Conservation (phyloP, 2,113 vertebrate genomes). For the Pao palembangensis region DNA sequence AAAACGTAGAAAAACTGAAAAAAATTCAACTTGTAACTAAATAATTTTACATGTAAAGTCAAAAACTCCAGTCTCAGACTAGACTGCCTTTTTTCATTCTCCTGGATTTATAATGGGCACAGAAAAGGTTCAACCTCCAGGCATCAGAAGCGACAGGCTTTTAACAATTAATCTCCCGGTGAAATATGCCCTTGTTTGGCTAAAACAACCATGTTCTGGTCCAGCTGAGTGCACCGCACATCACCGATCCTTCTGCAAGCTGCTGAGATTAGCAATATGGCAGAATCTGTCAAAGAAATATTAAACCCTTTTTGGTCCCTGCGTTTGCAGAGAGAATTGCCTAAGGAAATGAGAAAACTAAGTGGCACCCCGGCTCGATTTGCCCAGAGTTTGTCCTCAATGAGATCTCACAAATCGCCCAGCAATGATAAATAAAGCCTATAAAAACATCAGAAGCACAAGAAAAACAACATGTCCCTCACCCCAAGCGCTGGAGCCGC, state of each 20-base stretch:
- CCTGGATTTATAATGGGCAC: background rate
- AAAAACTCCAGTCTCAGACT: too few species aligned
- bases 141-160: constrained; percentile 55
- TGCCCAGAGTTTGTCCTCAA: constrained; percentile 28
- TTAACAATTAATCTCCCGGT: constrained; percentile 55
- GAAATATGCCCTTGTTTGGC: constrained; percentile 52
- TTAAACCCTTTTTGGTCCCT: background rate
- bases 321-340: background rate
- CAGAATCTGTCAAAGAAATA: background rate
- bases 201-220: constrained; percentile 26
- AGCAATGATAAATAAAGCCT: constrained; percentile 35
- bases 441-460: constrained; percentile 29
- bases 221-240: constrained; percentile 38
- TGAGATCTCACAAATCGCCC: constrained; percentile 37
- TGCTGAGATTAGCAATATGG: background rate
- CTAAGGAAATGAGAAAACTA: constrained; percentile 5
- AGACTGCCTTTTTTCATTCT: too few species aligned
- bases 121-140: constrained; percentile 33
- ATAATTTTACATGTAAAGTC: too few species aligned
- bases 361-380: constrained; percentile 12
- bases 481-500: constrained; percentile 15
- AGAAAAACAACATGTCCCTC: constrained; percentile 42
- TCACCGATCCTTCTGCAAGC: too few species aligned
- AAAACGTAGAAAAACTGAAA: too few species aligned
- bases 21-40: too few species aligned